Percentiles rank a stretch among this genome's conserved stretches.
These are phyloP conservation scores for Tenthredo mesomela DNA, from an alignment of 2,888 invertebrate genomes.

Conservation along the genomic window DNA sequence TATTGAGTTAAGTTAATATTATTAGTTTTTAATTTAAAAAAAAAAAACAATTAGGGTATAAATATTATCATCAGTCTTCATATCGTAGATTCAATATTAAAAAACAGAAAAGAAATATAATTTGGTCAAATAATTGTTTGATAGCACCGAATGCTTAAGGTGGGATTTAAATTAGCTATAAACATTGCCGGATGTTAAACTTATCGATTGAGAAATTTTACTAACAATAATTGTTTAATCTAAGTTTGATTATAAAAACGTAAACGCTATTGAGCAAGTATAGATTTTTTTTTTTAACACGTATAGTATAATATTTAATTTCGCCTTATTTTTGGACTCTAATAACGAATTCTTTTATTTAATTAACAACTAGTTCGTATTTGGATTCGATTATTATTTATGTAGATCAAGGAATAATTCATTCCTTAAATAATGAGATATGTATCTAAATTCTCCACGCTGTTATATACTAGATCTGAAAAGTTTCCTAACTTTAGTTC, in stretches of 20 bases:
- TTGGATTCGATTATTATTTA: neutral
- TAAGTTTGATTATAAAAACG: constrained; percentile 18
- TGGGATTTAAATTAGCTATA: neutral
- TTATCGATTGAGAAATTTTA: neutral
- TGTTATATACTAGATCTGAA: neutral
- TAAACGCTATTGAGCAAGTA: constrained; percentile 40
- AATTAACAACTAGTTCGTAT: constrained; percentile 2
- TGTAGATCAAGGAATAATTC: neutral
- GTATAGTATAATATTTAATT: neutral
- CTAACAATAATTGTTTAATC: neutral
- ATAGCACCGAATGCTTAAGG: neutral
- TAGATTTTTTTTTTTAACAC: neutral
- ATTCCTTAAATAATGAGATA: neutral
- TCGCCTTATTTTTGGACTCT: neutral
- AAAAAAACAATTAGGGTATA: neutral
- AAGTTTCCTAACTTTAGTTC: neutral
- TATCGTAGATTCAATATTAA: neutral
- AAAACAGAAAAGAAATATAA: neutral
- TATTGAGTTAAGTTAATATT: neutral
- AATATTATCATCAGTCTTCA: constrained; percentile 26
- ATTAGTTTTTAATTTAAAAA: neutral
- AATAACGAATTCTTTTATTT: neutral
- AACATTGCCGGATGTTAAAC: neutral
- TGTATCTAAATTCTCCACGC: neutral
- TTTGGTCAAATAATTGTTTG: constrained; percentile 3